phyloP scores from a whole-genome alignment of 2,797 vertebrate genomes.

The Octomys mimax region DNA sequence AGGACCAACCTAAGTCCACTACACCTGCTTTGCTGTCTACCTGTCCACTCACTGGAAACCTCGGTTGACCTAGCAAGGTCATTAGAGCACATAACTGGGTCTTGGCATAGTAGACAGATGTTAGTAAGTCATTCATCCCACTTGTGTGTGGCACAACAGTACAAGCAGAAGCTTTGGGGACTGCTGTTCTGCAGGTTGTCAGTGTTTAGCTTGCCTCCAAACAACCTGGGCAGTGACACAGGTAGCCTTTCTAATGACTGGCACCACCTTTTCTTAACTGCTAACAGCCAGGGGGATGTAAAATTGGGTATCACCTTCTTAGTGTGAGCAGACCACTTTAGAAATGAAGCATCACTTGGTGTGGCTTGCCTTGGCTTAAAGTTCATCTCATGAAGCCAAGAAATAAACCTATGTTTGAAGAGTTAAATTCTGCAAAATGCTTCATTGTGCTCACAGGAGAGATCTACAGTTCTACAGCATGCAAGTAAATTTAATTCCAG shows the following conservation, averaged over 20 bases:
- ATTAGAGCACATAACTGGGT: accelerated
- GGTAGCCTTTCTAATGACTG: accelerated
- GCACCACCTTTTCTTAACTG: not conserved
- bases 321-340: conserved; percentile 1
- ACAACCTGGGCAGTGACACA: accelerated
- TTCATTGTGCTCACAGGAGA: conserved; percentile 31
- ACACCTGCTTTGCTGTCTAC: accelerated
- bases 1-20: not conserved
- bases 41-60: not conserved
- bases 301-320: not conserved
- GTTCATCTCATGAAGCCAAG: conserved; percentile 45
- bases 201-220: not conserved
- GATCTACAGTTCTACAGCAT: conserved; percentile 48
- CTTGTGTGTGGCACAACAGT: accelerated
- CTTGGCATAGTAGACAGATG: accelerated
- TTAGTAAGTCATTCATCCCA: accelerated
- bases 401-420: conserved; percentile 64
- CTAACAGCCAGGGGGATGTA: not conserved
- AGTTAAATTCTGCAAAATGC: conserved; percentile 69
- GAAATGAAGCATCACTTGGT: conserved; percentile 12
- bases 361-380: conserved; percentile 61
- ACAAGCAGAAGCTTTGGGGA: not conserved
- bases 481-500: conserved; percentile 81
- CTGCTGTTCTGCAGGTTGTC: not conserved
- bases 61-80: not conserved